These are phyloP conservation scores for Scolopax bukidnonensis DNA, from an alignment of 2,797 vertebrate species.

Conservation along the genomic window DNA sequence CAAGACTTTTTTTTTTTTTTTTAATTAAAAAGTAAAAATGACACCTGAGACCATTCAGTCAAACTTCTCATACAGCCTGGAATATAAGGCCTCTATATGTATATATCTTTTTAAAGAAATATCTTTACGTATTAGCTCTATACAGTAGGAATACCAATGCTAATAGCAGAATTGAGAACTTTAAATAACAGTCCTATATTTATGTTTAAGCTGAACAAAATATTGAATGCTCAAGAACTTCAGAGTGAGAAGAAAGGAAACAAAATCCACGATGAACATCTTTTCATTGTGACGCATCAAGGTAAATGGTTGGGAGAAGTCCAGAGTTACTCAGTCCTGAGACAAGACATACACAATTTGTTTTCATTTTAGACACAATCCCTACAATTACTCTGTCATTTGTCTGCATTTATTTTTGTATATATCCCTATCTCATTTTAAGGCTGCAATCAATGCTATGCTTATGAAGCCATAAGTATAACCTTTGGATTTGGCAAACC, in stretches of 20 bases:
- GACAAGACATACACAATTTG: neutral
- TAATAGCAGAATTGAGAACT: neutral
- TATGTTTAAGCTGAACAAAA: constrained; percentile 88
- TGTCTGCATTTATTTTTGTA: neutral
- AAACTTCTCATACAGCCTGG: neutral
- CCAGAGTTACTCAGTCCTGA: neutral
- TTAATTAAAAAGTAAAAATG: neutral
- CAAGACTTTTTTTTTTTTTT: neutral
- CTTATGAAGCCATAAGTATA: neutral
- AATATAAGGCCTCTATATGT: neutral
- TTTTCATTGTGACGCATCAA: constrained; percentile 99
- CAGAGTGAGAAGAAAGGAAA: constrained; percentile 92
- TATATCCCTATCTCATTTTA: neutral
- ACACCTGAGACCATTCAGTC: neutral
- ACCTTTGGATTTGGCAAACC: neutral
- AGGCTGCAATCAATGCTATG: neutral
- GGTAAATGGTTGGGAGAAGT: constrained; percentile 74
- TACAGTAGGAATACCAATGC: neutral
- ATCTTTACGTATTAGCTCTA: neutral
- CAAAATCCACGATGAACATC: constrained; percentile 97
- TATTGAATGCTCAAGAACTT: constrained; percentile 90
- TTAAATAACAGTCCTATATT: neutral
- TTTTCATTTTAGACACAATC: neutral
- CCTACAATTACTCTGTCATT: neutral
- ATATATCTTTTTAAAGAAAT: neutral